These are phyloP conservation scores for Petrocephalus microphthalmus DNA, from an alignment of 2,113 vertebrate species.

Conservation along the genomic window DNA sequence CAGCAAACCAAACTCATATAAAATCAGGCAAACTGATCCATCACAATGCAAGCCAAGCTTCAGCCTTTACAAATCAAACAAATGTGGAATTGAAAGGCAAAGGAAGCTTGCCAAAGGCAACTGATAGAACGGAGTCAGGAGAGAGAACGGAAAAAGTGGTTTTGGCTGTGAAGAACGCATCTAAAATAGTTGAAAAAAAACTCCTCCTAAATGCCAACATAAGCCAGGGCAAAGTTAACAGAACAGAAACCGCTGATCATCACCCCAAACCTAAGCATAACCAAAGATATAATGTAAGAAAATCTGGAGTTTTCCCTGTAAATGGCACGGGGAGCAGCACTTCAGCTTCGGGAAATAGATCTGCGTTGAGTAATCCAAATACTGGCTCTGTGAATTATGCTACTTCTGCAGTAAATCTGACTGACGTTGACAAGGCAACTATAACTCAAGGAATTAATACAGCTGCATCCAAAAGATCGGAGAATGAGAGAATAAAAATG, in stretches of 20 bases:
- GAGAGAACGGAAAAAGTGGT: constrained; percentile 39
- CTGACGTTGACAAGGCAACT: not conserved
- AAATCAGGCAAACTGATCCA: constrained; percentile 43
- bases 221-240: constrained; percentile 17
- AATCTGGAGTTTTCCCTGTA: not conserved
- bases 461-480: not conserved
- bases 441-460: constrained; percentile 2
- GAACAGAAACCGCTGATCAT: not conserved
- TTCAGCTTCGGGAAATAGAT: not conserved
- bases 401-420: not conserved
- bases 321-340: not conserved
- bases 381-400: not conserved
- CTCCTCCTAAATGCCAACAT: constrained; percentile 37
- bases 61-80: constrained; percentile 31
- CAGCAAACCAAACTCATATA: constrained; percentile 20
- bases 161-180: constrained; percentile 37
- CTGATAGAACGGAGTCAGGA: constrained; percentile 38
- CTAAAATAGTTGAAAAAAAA: constrained; percentile 33
- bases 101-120: constrained; percentile 32
- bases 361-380: not conserved
- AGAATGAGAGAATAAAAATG: constrained; percentile 9
- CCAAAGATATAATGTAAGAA: not conserved
- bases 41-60: constrained; percentile 42
- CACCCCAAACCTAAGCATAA: not conserved
- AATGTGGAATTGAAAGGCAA: constrained; percentile 40